Base-by-base conservation (phyloP, 1,140 invertebrate genomes). In the Glossosoma conforme region DNA sequence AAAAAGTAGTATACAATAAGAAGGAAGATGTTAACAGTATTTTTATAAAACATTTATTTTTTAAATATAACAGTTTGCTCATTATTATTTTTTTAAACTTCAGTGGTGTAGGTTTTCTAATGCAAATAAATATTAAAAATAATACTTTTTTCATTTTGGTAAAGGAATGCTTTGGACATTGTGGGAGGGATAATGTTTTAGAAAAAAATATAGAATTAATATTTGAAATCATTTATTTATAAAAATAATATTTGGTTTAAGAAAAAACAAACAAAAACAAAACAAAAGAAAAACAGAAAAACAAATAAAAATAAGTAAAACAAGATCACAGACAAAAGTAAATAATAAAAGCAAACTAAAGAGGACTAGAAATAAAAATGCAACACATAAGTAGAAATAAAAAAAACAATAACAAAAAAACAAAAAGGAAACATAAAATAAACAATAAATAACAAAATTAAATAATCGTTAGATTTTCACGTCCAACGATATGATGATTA, bases 231-330 rank as follows among this genome's bases (percentile, higher is more conserved):
- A n/a, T n/a, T n/a, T n/a, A n/a, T n/a, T n/a, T n/a, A n/a, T n/a
- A n/a, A n/a, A 48, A 17, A 40, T 48, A 50, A 22, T 50, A 42
- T 50, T 50, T 50, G 37, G 48, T 21, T 19, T 13, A 22, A 49
- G 46, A 38, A 40, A 24, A 17, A 11, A 22, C 24, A 49, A 13
- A 50, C 33, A 44, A 51, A 28, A 51, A 56, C 2, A 44, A 40
- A 30, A 44, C 18, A 54, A 42, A 44, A 13, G 44, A 50, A 24
- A 20, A 52, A 22, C 22, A 1, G 32, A 41, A 51, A 35, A 44
- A 15, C 35, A 33, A 37, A 21, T 21, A 47, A 25, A 52, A 20
- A 48, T 40, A 52, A 35, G 3, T 21, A n/a, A 51, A 51, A 41
- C 11, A 9, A 51, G 46, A 56, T 37, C 25, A 47, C 30, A 47